Evolutionary conservation across 2,888 invertebrate species (phyloP).

Genomic region (Rhingia rostrata): DNA sequence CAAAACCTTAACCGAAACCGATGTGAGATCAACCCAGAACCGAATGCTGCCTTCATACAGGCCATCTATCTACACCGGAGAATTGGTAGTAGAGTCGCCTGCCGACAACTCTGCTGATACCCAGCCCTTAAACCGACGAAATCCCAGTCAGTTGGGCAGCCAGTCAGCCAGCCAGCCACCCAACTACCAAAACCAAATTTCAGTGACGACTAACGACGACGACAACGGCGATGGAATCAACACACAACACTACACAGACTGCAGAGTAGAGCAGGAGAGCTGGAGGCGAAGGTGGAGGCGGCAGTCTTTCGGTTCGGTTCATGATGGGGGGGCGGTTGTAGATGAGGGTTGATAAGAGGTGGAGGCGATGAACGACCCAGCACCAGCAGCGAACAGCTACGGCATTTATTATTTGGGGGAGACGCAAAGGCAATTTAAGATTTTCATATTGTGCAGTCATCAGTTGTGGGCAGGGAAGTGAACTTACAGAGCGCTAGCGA

Average conservation of each 20-base stretch:
- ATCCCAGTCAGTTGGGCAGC: slow-evolving; percentile 55
- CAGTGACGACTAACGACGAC: slow-evolving; percentile 25
- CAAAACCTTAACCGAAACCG: slow-evolving; percentile 70
- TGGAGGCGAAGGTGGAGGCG: slow-evolving; percentile 18
- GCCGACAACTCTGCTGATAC: slow-evolving; percentile 18
- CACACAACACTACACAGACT: slow-evolving; percentile 63
- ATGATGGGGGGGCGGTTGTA: slow-evolving; percentile 41
- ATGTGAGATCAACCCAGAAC: slow-evolving; percentile 74
- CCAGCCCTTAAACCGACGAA: slow-evolving; percentile 35
- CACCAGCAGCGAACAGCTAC: slow-evolving; percentile 55
- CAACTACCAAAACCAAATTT: slow-evolving; percentile 38
- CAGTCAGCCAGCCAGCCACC: slow-evolving; percentile 56
- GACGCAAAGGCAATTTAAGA: slow-evolving; percentile 67
- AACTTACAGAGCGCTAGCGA: slow-evolving; percentile 10
- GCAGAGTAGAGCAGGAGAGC: slow-evolving; percentile 14
- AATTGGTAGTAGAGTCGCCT: slow-evolving; percentile 41
- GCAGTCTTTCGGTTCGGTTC: slow-evolving; percentile 5
- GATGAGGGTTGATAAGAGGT: slow-evolving; percentile 44
- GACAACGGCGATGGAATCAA: slow-evolving; percentile 69
- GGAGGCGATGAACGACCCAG: slow-evolving; percentile 72
- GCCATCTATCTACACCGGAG: slow-evolving; percentile 65
- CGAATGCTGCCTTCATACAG: slow-evolving; percentile 62
- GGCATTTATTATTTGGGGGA: slow-evolving; percentile 69
- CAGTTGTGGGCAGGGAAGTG: slow-evolving; percentile 23
- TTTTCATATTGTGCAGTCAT: slow-evolving; percentile 48